Percentiles rank a stretch among this genome's conserved stretches.
These are phyloP conservation scores for Eilema sororculum DNA, from an alignment of 2,888 invertebrate species.

Conservation along the genomic window DNA sequence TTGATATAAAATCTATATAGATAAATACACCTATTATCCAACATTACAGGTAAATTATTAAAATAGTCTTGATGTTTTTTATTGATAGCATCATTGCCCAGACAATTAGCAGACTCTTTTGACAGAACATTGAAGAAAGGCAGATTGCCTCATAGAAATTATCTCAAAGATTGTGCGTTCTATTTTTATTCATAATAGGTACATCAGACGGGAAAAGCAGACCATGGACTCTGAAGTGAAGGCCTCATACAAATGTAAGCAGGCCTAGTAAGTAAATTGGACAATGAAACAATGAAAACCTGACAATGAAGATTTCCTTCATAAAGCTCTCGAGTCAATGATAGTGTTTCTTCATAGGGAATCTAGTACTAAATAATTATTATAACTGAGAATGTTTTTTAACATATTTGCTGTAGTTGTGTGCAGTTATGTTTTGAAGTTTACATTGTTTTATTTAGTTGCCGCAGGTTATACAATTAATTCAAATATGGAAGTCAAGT, in stretches of 20 bases:
- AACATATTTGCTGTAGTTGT: not conserved
- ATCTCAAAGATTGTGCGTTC: no score
- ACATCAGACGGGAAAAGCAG: no score
- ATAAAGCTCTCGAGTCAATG: not conserved
- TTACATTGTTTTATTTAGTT: not conserved
- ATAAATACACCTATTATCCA: not conserved
- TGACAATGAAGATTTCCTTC: not conserved
- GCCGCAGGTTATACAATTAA: not conserved
- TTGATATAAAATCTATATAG: no score
- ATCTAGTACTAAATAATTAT: not conserved
- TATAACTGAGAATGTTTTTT: not conserved
- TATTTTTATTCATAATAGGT: no score
- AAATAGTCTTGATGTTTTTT: not conserved
- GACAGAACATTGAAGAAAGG: not conserved
- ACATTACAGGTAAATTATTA: not conserved
- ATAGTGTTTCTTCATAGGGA: not conserved
- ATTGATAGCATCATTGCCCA: not conserved
- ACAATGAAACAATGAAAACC: no score
- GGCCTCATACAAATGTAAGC: no score
- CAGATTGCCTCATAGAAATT: no score
- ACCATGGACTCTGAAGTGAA: no score
- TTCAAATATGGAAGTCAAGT: not conserved
- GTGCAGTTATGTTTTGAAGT: not conserved
- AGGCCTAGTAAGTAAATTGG: no score
- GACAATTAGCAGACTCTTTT: not conserved